Conservation (phyloP, 2,797 vertebrate species). For the Alca torda region DNA sequence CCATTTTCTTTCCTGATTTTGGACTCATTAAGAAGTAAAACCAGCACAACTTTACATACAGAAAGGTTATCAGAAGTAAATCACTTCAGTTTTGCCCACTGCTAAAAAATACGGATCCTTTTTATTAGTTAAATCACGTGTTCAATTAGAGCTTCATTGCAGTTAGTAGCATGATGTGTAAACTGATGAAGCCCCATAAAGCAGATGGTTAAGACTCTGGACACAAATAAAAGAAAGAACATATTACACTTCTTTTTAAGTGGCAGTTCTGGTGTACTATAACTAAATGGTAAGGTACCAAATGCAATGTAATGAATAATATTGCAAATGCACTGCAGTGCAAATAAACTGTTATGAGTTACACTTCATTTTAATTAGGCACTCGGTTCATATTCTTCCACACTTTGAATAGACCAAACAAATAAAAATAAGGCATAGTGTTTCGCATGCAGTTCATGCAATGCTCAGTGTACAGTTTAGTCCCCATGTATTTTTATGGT, state of each 20-base stretch:
- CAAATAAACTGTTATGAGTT: slow-evolving; percentile 43
- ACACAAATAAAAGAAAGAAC: slow-evolving; percentile 19
- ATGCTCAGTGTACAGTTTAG: neutral
- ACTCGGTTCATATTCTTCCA: neutral
- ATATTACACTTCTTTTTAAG: slow-evolving; percentile 14
- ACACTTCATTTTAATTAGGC: slow-evolving; percentile 53
- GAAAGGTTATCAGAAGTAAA: neutral
- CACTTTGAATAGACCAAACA: neutral
- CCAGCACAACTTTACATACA: neutral
- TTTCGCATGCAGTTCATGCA: neutral
- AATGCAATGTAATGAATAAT: neutral
- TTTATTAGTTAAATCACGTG: neutral
- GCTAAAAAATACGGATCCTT: neutral
- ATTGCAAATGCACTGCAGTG: slow-evolving; percentile 8
- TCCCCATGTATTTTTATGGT: neutral
- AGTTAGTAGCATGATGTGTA: neutral
- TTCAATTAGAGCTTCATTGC: neutral
- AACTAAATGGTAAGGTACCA: neutral
- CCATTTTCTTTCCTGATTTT: neutral
- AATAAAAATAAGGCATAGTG: slow-evolving; percentile 1
- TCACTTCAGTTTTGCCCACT: neutral
- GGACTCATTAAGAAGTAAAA: neutral
- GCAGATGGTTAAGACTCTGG: slow-evolving; percentile 14
- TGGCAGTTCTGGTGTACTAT: neutral
- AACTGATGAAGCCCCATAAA: slow-evolving; percentile 7